phyloP scores from a whole-genome alignment of 1,140 invertebrate genomes.

The Cheumatopsyche charites region DNA sequence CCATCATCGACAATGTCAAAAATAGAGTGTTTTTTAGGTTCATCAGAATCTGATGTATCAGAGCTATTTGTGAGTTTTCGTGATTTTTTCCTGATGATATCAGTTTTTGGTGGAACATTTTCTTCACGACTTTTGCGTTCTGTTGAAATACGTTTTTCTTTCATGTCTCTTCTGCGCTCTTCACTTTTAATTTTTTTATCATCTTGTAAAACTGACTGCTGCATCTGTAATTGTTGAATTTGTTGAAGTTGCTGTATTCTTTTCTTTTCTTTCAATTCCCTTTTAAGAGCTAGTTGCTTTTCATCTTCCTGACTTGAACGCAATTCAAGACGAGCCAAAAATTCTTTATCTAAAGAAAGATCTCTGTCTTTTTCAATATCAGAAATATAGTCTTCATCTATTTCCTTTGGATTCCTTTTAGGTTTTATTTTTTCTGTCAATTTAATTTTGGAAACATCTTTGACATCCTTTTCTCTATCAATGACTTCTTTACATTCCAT shows the following conservation, averaged over 20 bases:
- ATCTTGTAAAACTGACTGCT: slow-evolving; percentile 59
- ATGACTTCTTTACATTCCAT: background rate
- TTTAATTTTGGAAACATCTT: slow-evolving; percentile 35
- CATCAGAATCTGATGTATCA: slow-evolving; percentile 72
- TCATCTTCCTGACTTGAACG: slow-evolving; percentile 64
- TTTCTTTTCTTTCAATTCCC: slow-evolving; percentile 64
- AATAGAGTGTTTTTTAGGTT: slow-evolving; percentile 87
- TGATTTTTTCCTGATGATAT: slow-evolving; percentile 58
- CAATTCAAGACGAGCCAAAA: slow-evolving; percentile 67
- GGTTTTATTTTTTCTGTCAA: slow-evolving; percentile 37
- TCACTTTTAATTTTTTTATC: slow-evolving; percentile 59
- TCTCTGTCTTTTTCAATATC: slow-evolving; percentile 43
- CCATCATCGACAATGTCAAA: slow-evolving; percentile 90
- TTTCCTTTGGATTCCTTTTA: slow-evolving; percentile 35
- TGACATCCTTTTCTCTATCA: slow-evolving; percentile 47
- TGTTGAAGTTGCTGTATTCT: slow-evolving; percentile 61
- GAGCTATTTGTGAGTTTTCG: slow-evolving; percentile 63
- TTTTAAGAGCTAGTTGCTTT: slow-evolving; percentile 61
- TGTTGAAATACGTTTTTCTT: slow-evolving; percentile 61
- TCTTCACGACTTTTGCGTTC: slow-evolving; percentile 63
- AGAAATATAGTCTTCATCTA: slow-evolving; percentile 32
- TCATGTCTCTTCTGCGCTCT: slow-evolving; percentile 60
- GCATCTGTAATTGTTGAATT: slow-evolving; percentile 61
- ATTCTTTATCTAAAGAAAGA: slow-evolving; percentile 65
- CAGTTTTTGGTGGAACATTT: slow-evolving; percentile 49